Base-by-base conservation (phyloP, 2,888 invertebrate genomes). In the Spatulosminthurus flaviceps region DNA sequence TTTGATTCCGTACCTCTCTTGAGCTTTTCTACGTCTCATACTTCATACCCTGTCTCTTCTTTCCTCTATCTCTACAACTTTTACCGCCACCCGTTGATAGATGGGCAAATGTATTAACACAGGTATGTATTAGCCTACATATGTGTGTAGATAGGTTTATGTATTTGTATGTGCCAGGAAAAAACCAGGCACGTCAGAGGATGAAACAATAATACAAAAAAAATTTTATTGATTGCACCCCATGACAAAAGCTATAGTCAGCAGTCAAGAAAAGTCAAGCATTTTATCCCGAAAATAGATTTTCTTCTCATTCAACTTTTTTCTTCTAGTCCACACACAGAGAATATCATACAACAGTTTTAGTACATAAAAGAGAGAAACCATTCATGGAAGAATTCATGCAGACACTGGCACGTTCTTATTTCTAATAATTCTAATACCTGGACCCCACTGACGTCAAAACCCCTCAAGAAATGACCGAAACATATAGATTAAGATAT, bases 71-170 rank as follows among this genome's bases (percentile, higher is more conserved):
- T 34, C 34, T 34, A 51, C 9, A 51, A 51, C 51, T 51, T 9
- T 24, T 19, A 28, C 29, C 67, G 16, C 51, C 51, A 67, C 67
- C 67, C 67, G 28, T 26, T 28, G 67, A 67, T 67, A 28, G 29
- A 67, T 67, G 26, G 67, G 28, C 29, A 67, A 26, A 67, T 28
- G 28, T 28, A 67, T n/a, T n/a, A n/a, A n/a, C n/a, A n/a, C n/a
- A n/a, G n/a, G n/a, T n/a, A n/a, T n/a, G n/a, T n/a, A n/a, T n/a
- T n/a, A n/a, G n/a, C n/a, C n/a, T n/a, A n/a, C n/a, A n/a, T n/a
- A n/a, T n/a, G n/a, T n/a, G n/a, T n/a, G n/a, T n/a, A n/a, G n/a
- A n/a, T n/a, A n/a, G n/a, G n/a, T n/a, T n/a, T n/a, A n/a, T n/a
- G n/a, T n/a, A n/a, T n/a, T n/a, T n/a, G n/a, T n/a, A n/a, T n/a